phyloP scores from a whole-genome alignment of 2,888 invertebrate species.

The Argyra leucocephala region DNA sequence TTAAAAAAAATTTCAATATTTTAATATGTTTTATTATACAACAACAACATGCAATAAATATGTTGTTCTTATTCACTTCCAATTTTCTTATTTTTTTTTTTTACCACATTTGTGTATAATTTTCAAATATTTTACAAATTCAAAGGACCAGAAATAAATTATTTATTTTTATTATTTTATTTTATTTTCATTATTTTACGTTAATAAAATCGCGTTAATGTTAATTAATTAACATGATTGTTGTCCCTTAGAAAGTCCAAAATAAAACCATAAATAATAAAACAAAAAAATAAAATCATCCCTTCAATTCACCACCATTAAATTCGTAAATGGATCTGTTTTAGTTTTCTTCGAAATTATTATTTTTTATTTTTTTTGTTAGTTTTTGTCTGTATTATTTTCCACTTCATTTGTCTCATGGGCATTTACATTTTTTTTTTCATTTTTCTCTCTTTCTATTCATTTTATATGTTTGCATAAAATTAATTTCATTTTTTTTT shows the following conservation, averaged over 20 bases:
- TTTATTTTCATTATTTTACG: neutral
- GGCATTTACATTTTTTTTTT: neutral
- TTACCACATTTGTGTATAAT: neutral
- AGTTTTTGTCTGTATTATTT: neutral
- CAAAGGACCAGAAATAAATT: too few species aligned
- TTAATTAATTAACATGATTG: neutral
- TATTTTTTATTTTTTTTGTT: too few species aligned
- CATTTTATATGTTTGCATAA: constrained; percentile 7
- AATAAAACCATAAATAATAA: neutral
- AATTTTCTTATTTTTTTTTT: too few species aligned
- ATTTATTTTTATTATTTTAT: too few species aligned
- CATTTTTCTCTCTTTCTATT: constrained; percentile 15
- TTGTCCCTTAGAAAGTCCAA: neutral
- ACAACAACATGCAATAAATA: too few species aligned
- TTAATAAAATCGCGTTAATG: neutral
- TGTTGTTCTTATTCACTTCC: too few species aligned
- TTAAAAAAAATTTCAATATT: too few species aligned
- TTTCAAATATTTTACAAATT: neutral
- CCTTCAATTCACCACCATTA: too few species aligned
- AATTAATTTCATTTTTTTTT: too few species aligned
- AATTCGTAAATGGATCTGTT: too few species aligned
- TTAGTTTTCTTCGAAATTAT: too few species aligned
- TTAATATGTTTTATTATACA: too few species aligned
- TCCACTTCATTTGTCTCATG: constrained; percentile 3
- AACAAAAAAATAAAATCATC: neutral